Evolutionary conservation across 2,113 vertebrate species (phyloP), one percentile per base, ranked within the genome.

Genomic region (Daboia siamensis): DNA sequence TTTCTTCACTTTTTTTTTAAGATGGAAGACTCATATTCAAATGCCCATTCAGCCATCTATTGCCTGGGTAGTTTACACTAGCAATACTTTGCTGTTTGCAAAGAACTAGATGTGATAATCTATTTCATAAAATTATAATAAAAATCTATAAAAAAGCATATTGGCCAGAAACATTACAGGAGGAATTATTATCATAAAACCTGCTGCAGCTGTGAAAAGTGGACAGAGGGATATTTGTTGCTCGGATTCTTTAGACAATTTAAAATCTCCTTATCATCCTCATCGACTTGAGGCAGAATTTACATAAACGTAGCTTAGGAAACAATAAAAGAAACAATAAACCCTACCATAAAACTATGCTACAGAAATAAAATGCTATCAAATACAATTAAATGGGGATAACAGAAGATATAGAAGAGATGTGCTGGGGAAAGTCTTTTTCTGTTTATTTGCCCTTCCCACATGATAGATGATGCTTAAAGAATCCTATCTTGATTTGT

Each of bases 111-210:
- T 23, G 54, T 56, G 56, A 88, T 57, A 88, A 52, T 33, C 54
- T 56, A 57, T 88, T 88, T 88, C 54, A 88, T 88, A 88, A 55
- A 88, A 57, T 88, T 88, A 44, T 88, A 56, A 56, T 88, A 88
- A 88, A 86, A 44, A 88, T 88, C n/a, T 56, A 88, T 86, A 48
- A 48, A 87, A 87, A 90, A 69, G 59, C 56, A 90, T 90, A n/a
- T 90, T 69, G 57, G 24, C 57, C 15, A 64, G 39, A 64, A 46
- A 69, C 44, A n/a, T 69, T 90, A n/a, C 24, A 39, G 46, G 23
- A 89, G 56, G 57, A 48, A 61, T 89, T 24, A 46, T 61, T 46
- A 89, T 69, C 26, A 69, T 90, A 64, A 90, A 90, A 69, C 33
- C 26, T 64, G 24, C 57, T 52, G 59, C 24, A 48, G 4, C 46